Evolutionary conservation across 1,140 invertebrate species (phyloP), one percentile per base, ranked within the genome.

Genomic region (Polypedilum pembai): DNA sequence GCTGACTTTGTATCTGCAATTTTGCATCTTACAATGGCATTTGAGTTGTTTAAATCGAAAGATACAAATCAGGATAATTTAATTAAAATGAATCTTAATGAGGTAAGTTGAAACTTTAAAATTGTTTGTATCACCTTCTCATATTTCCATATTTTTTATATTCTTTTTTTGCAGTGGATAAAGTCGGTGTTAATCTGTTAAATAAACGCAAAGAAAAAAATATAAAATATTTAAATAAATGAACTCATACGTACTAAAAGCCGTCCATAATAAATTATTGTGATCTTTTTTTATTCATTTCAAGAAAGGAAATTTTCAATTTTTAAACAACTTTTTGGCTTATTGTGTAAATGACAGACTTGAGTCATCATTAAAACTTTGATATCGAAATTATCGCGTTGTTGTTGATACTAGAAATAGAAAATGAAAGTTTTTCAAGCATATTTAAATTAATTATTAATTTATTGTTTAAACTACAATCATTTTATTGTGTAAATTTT

Each of bases 1-100:
- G 94, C 94, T 17, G 94, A 97, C 82, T 96, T 95, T 80, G 94
- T 96, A 0, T 93, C 91, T 5, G 92, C 93, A 41, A 92, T 96
- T 79, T 85, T 96, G 76, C 93, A 95, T 80, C 84, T 97, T 40
- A 93, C 91, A 75, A 88, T 93, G 75, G 92, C 94, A 40, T 96
- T 96, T 80, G 91, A 87, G 82, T 85, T 91, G 69, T 94, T 94
- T 81, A 91, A 94, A 79, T 86, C 87, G 75, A 93, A 93, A 80
- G 92, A 94, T 80, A 90, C 91, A 20, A 83, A 92, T 65, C 90
- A 92, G 82, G 92, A 92, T 84, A 93, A 92, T 77, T 89, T 85
- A 75, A 87, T 95, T 63, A 93, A 93, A 83, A 83, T 94, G 75
- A 91, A 86, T 80, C 82, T 95, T 77, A 85, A 90, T 33, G 93